Conservation (phyloP, 2,113 vertebrate genomes). For the Triplophysa rosa region DNA sequence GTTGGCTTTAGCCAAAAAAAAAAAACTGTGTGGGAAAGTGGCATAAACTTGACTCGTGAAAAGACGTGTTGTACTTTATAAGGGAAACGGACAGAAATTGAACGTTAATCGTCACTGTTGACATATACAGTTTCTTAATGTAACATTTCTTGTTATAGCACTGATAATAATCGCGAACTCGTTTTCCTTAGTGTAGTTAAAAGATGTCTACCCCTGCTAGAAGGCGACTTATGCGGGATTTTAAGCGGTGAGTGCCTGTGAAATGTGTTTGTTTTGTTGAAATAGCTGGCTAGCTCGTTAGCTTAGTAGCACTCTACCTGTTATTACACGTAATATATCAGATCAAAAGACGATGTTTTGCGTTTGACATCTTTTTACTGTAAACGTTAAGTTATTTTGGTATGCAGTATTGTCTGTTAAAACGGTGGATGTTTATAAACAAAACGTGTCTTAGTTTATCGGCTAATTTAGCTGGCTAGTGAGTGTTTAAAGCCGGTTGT, state of each 20-base stretch:
- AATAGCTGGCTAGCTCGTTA: constrained; percentile 31
- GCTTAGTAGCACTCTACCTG: background rate
- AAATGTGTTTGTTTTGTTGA: constrained; percentile 29
- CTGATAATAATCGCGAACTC: constrained; percentile 25
- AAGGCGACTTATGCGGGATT: constrained; percentile 94
- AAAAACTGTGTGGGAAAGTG: background rate
- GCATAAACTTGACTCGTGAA: constrained; percentile 10
- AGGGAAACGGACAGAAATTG: background rate
- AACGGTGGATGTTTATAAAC: background rate
- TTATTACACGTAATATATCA: background rate
- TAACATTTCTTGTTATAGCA: background rate
- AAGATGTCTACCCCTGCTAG: constrained; percentile 94
- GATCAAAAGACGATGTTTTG: background rate
- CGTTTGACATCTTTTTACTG: background rate
- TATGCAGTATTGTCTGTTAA: background rate
- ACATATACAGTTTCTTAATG: background rate
- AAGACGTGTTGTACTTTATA: constrained; percentile 28
- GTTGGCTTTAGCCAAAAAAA: background rate
- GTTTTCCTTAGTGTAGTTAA: constrained; percentile 21
- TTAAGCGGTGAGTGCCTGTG: constrained; percentile 84
- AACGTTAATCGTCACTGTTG: background rate
- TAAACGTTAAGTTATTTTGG: background rate
- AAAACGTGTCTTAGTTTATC: background rate
- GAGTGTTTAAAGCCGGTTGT: background rate
- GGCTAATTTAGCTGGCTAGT: background rate